Base-by-base conservation (phyloP, 2,113 vertebrate species). In the Eclectus roratus region DNA sequence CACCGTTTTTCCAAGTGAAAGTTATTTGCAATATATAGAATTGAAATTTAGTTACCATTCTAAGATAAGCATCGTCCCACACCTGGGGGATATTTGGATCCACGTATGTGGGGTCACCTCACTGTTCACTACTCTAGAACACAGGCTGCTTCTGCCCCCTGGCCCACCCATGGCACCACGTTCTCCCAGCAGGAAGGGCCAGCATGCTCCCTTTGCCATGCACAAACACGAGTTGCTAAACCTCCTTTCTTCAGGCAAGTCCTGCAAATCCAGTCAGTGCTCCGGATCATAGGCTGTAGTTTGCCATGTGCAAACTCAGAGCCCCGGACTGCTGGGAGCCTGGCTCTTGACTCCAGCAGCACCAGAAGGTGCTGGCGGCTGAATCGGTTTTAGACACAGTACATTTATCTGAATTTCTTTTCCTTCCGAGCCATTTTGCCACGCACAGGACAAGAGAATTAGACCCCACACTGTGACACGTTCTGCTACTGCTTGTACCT, bases 251-350 rank as follows among this genome's bases (percentile, higher is more conserved):
- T 39, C 58, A 66, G 64, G 8, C 27, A 73, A 72, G 53, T 16
- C 27, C 53, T 65, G 53, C 60, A 28, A 61, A 56, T 91, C 19
- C 76, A 29, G 1, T 4, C 17, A 6, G 31, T 8, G 33, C 78
- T 43, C 56, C 5, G 47, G 56, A 49, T 29, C 50, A 27, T 0
- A 5, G 0, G 0, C 25, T 43, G 52, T 2, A 27, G n/a, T 3
- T 27, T 82, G 66, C 35, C 72, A 24, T 1, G 7, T 11, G 29
- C 31, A n/a, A 53, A 56, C 39, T 8, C 31, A 28, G 46, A 47
- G 41, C 37, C 50, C 43, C 1, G 0, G 9, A 9, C 77, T 58
- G 28, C 82, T 72, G 76, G 23, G 23, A 77, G 33, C 33, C 70
- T 73, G 60, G 55, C 55, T 84, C 46, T 52, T 58, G 55, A 65